phyloP scores from a whole-genome alignment of 2,113 vertebrate species.

The Arvicanthis niloticus region DNA sequence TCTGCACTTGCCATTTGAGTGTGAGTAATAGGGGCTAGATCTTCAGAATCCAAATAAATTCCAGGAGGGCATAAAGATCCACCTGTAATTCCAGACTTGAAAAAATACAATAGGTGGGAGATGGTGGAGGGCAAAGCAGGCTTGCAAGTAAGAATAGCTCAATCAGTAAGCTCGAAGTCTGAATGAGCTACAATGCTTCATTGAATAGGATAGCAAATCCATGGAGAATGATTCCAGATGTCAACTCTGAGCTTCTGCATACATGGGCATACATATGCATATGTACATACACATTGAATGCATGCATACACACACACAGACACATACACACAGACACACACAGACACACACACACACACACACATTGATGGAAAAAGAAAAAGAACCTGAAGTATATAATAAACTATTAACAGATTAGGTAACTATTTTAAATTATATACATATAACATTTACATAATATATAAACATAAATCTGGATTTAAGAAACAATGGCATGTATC shows the following conservation, averaged over 20 bases:
- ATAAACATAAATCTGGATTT: constrained; percentile 33
- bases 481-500: constrained; percentile 15
- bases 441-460: not conserved
- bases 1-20: not conserved
- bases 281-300: not conserved
- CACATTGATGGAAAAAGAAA: not conserved
- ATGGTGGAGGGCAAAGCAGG: not conserved
- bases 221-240: not conserved
- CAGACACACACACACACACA: not conserved
- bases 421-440: not conserved
- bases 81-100: not conserved
- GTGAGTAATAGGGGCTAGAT: not conserved
- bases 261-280: no score
- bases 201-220: not conserved
- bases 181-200: not conserved
- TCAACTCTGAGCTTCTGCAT: not conserved
- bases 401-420: not conserved
- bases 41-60: not conserved
- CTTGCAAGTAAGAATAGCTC: not conserved
- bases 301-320: not conserved
- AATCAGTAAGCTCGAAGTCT: not conserved
- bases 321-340: not conserved
- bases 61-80: not conserved
- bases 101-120: no score
- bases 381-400: not conserved